Evolutionary conservation across 2,888 invertebrate species (phyloP).

Genomic region (Macrophya alboannulata): DNA sequence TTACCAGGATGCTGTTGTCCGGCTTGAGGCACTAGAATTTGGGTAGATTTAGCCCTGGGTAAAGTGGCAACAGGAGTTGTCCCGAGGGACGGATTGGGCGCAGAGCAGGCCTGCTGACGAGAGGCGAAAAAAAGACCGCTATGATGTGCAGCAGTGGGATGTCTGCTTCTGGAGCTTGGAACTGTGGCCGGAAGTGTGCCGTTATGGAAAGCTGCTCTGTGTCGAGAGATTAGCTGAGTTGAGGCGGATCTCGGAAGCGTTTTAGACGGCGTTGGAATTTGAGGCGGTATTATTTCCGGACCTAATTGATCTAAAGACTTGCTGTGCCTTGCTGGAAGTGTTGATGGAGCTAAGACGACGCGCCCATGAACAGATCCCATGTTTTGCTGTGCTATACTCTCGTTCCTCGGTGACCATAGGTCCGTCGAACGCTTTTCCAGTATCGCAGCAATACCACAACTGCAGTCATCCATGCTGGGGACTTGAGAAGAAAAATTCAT

Average conservation of each 20-base stretch:
- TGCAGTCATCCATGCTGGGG: constrained; percentile 84
- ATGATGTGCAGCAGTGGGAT: constrained; percentile 72
- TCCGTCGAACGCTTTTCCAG: constrained; percentile 85
- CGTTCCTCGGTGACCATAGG: constrained; percentile 82
- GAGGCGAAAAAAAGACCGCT: constrained; percentile 73
- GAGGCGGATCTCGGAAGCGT: constrained; percentile 78
- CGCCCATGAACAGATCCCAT: constrained; percentile 84
- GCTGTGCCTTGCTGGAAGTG: constrained; percentile 88
- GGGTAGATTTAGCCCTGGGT: constrained; percentile 78
- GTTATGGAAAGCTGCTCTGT: constrained; percentile 65
- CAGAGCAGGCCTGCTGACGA: constrained; percentile 76
- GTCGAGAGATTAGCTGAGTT: constrained; percentile 79
- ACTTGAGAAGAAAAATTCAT: constrained; percentile 73
- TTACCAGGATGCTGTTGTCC: constrained; percentile 55
- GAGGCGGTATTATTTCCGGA: constrained; percentile 77
- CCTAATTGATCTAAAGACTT: constrained; percentile 91
- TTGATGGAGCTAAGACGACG: constrained; percentile 84
- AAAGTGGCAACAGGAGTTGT: constrained; percentile 74
- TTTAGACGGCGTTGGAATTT: constrained; percentile 74
- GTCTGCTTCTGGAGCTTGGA: constrained; percentile 70
- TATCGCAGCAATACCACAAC: constrained; percentile 85
- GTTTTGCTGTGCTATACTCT: constrained; percentile 74
- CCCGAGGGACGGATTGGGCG: constrained; percentile 77
- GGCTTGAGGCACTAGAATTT: constrained; percentile 74
- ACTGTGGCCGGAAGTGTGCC: constrained; percentile 74